Base-by-base conservation (phyloP, 2,888 invertebrate genomes). In the Anthrax anthrax region DNA sequence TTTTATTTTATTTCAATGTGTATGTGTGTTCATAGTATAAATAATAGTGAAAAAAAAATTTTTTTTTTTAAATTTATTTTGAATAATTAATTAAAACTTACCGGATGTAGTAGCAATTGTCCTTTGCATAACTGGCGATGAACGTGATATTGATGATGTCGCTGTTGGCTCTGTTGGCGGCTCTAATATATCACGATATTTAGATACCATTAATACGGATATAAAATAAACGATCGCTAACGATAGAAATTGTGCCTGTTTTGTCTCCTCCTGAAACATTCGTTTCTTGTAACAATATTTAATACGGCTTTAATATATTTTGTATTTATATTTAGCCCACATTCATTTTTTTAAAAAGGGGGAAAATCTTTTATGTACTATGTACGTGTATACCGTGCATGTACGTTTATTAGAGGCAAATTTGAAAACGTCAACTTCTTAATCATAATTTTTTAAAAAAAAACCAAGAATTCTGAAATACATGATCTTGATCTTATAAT, bases 201-300 rank as follows among this genome's bases (percentile, higher is more conserved):
- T 95, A 39, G 97, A 98, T 54, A 99, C 98, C 98, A 99, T 99
- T 64, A 99, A 74, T 57, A 99, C 98, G 29, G 97, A 97, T 61
- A 97, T 91, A 74, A 99, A 96, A 75, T 99, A 99, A 50, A 98
- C 96, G 65, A 97, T 96, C 54, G 98, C 95, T 61, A 99, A 75
- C 16, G 97, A 95, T 57, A 99, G 77, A 76, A 98, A 99, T 74
- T 99, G 97, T 4, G 98, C 97, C 72, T 98, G 98, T 65, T 98
- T 96, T 43, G 95, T 96, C 74, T 99, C 98, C 77, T 99, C 97
- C 96, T 97, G 74, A 36, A 74, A 74, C 54, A 53, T 53, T 48
- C 52, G 53, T 53, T 52, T 53, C 51, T 52, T 51, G 48, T 48
- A 48, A 51, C 44, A 51, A 51, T 47, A 49, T 49, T 47, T n/a